A percentile compares a stretch with the other conserved stretches of the same genome.
Conservation (phyloP, 2,888 invertebrate species). For the Tachystola acroxantha region DNA sequence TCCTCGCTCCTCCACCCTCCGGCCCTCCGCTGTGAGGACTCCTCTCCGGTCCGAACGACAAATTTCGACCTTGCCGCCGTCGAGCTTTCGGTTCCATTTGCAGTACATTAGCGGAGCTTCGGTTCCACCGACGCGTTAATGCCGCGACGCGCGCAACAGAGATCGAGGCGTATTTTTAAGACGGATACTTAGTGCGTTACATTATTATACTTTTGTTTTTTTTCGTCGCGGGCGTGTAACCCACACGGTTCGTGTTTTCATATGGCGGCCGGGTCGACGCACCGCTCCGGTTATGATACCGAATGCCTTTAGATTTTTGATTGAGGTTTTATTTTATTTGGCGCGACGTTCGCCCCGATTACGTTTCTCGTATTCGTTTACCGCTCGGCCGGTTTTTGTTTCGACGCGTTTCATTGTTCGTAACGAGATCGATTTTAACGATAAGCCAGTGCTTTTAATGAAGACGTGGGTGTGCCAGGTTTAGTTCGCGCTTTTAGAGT, state of each 20-base stretch:
- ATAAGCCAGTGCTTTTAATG: constrained; percentile 66
- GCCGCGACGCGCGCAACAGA: constrained; percentile 64
- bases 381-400: constrained; percentile 69
- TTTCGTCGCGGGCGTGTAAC: constrained; percentile 62
- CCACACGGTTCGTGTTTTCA: constrained; percentile 59
- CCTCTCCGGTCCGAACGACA: constrained; percentile 11
- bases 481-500: constrained; percentile 32
- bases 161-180: constrained; percentile 73
- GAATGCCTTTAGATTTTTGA: constrained; percentile 73
- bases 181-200: constrained; percentile 75
- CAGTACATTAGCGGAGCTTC: constrained; percentile 7
- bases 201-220: constrained; percentile 72
- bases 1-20: constrained; percentile 35
- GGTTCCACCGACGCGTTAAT: constrained; percentile 48
- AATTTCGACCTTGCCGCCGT: constrained; percentile 33
- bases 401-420: constrained; percentile 71
- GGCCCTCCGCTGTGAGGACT: constrained; percentile 18
- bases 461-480: constrained; percentile 66
- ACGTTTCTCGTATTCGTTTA: constrained; percentile 72
- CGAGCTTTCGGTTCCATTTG: constrained; percentile 24
- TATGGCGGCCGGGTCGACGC: constrained; percentile 64
- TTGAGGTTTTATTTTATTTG: constrained; percentile 74
- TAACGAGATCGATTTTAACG: constrained; percentile 72
- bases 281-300: constrained; percentile 70
- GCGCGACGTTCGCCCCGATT: constrained; percentile 65